Base-by-base conservation (phyloP, 92 coral and sea anemone genomes). In the Anthopleura xanthogrammica region DNA sequence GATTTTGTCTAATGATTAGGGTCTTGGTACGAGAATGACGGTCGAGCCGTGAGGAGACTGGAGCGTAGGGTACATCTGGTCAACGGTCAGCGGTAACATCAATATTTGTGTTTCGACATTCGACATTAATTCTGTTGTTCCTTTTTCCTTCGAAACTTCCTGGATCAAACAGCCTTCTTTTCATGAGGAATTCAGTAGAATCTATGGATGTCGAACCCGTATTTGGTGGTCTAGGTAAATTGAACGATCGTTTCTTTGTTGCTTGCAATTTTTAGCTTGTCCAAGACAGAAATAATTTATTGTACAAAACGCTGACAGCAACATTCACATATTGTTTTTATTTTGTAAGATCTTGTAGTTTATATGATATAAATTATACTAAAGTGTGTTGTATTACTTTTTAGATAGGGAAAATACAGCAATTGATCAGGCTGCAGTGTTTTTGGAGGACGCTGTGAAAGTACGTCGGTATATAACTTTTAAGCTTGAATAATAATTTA, bases 401-500 rank as follows among this genome's bases (percentile, higher is more conserved):
- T 13, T 70, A 85, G 93, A 87, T n/a, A 77, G 41, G 48, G 87
- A 88, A 72, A 90, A 87, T 20, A 78, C 86, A 77, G 89, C 93
- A 2, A 66, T 94, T 54, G 87, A 90, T 24, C 99, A 97, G 58
- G 99, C 99, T 87, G 95, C 93, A 6, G 98, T 97, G 1, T 97
- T 97, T 79, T 80, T 97, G n/a, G 99, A 97, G 80, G 99, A 97
- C 76, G 99, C 98, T 39, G 91, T 90, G 20, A 90, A 90, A 81
- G 99, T 97, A 87, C 36, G 86, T 58, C 36, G 0, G 36, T 29
- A 29, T 29, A 29, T 29, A 29, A 29, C 36, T 29, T 29, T 29
- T n/a, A n/a, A 29, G 36, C 36, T 29, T 29, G 36, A 29, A 29
- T 29, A 29, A 29, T 29, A 65, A 16, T 1, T 20, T 10, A 16